Evolutionary conservation across 23 tunicate genomes (phyloP), one percentile per base, ranked within the genome.

Genomic region (Trididemnum nubilum): DNA sequence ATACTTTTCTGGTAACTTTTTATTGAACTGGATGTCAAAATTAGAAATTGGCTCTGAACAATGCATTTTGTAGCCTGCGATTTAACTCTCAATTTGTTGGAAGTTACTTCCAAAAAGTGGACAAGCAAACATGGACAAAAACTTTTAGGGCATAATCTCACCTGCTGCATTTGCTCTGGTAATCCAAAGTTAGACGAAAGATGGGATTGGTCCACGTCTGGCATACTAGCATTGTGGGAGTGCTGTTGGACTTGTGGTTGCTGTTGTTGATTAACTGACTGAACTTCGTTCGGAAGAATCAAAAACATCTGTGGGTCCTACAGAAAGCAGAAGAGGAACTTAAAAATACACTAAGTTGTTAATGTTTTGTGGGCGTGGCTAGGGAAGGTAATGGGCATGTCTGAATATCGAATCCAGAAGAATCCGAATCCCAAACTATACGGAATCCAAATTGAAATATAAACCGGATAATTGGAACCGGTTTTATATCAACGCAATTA

Each of bases 151-250:
- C 9, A 12, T 5, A 61, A 15, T 12, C 67, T 4, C n/a, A 61
- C 67, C 67, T 61, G 67, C 26, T 61, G 67, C 26, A 61, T 61
- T 61, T 61, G 67, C 22, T 61, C 67, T 12, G 67, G 26, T 61
- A 61, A 4, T 12, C 4, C 26, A 24, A 61, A 61, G 26, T 61
- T 61, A 61, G 26, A 12, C 22, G 67, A 26, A 4, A 61, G 18
- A n/a, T n/a, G 67, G n/a, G 67, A 3, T 61, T 61, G 67, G 4
- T 61, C 67, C 22, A 61, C n/a, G 3, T 61, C 67, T 4, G 67
- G n/a, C 26, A 61, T 22, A n/a, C 67, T 61, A n/a, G 67, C 29
- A 24, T 61, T 61, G 4, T 61, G 67, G n/a, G 29, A 22, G 4
- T 44, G 54, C 54, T 44, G n/a, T n/a, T n/a, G n/a, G n/a, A n/a